Evolutionary conservation across 2,888 invertebrate genomes (phyloP).

Genomic region (Sphaerophoria rueppellii): DNA sequence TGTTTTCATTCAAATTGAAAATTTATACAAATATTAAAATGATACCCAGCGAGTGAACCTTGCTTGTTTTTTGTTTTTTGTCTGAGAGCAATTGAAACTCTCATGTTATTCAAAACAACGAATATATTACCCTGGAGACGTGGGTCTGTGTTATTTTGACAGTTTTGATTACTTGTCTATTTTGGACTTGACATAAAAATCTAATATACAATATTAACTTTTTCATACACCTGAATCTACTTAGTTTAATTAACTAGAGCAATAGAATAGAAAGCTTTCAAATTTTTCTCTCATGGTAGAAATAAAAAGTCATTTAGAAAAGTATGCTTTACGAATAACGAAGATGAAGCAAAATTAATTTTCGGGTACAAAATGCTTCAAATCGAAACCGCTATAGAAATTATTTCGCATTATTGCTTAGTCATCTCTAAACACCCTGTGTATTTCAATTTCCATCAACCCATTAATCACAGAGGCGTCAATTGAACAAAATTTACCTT

Average conservation of each 20-base stretch:
- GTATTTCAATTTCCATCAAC: too few relatives aligned
- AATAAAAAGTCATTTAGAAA: too few relatives aligned
- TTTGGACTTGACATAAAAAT: background rate
- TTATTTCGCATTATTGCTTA: too few relatives aligned
- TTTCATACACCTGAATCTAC: constrained; percentile 10
- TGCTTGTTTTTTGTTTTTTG: too few relatives aligned
- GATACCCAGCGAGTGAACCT: background rate
- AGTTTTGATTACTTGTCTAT: background rate
- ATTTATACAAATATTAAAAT: constrained; percentile 17
- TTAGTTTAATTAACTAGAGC: background rate
- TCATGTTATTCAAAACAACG: too few relatives aligned
- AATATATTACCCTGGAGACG: too few relatives aligned
- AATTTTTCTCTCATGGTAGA: background rate
- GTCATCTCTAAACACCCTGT: too few relatives aligned
- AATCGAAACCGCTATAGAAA: too few relatives aligned
- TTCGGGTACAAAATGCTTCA: too few relatives aligned
- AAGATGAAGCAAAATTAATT: too few relatives aligned
- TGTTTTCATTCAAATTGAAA: constrained; percentile 4
- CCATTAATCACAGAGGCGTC: background rate
- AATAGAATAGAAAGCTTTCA: background rate
- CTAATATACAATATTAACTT: constrained; percentile 16
- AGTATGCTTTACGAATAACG: too few relatives aligned
- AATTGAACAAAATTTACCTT: background rate
- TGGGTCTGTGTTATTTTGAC: background rate
- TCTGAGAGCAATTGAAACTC: too few relatives aligned